A percentile compares a stretch with the other conserved stretches of the same genome.
phyloP scores from a whole-genome alignment of 1,140 invertebrate genomes.

The Pachypeltis micranthus region DNA sequence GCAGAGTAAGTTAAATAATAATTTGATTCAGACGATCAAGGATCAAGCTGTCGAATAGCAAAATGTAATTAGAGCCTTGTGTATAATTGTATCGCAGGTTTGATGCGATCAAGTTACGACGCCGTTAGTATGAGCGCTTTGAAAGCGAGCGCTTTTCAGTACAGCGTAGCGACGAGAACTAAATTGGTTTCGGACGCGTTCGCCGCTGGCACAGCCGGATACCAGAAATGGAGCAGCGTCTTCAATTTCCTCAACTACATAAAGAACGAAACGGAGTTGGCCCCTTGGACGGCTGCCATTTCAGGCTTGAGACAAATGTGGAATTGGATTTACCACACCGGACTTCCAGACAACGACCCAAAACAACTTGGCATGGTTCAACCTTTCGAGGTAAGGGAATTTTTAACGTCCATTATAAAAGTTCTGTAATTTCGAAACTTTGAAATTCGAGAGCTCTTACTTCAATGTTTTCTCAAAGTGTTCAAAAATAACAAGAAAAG shows the following conservation, averaged over 20 bases:
- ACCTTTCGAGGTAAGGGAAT: too few species aligned
- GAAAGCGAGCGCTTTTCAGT: neutral
- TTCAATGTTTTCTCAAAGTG: too few species aligned
- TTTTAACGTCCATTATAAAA: too few species aligned
- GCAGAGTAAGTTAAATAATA: neutral
- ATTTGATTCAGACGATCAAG: too few species aligned
- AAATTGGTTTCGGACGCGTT: constrained; percentile 4
- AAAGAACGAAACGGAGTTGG: neutral
- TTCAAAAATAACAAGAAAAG: neutral
- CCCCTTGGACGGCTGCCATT: neutral
- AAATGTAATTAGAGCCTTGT: too few species aligned
- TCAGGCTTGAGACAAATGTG: neutral
- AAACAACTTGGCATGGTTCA: too few species aligned
- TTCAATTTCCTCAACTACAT: neutral
- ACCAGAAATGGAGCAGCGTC: neutral
- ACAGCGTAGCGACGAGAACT: neutral
- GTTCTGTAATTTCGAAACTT: too few species aligned
- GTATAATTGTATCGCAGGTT: too few species aligned
- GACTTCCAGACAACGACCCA: neutral
- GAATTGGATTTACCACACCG: constrained; percentile 5
- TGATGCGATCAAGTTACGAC: neutral
- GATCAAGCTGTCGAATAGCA: too few species aligned
- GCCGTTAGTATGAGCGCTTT: neutral
- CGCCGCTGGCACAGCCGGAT: neutral
- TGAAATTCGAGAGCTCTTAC: too few species aligned